Evolutionary conservation across 2,888 invertebrate species (phyloP), one percentile per base, ranked within the genome.

Genomic region (Neria commutata): DNA sequence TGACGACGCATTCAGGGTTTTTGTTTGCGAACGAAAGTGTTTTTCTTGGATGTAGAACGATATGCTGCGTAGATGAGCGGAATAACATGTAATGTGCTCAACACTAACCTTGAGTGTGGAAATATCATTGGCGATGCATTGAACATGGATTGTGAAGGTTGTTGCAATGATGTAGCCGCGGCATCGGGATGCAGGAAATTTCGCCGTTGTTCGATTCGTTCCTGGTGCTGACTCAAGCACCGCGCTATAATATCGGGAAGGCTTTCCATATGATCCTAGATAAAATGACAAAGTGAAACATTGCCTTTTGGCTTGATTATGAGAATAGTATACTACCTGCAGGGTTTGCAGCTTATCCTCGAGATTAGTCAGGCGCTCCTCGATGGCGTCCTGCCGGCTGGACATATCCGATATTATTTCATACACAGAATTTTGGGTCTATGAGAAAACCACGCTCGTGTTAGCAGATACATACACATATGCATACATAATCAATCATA

Each of bases 391-490:
- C 83, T 98, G 97, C 55, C 96, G 89, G 62, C 91, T 89, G 79
- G 95, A 95, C 92, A 98, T 94, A 76, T 98, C 98, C 57, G 96
- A 94, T 67, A 99, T 97, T 75, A 98, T 92, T 85, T 98, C 98
- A 83, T 98, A 98, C 70, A 98, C 96, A 54, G 95, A 95, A 78
- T 95, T 95, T 85, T 98, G 97, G 67, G 97, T 98, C 98, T 98
- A 87, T 45, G 14, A 42, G 3, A 6, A 17, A 11, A n/a, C 26
- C 24, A 46, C 23, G 6, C 16, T 25, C 8, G n/a, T 37, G 37
- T 37, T 37, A 11, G 1, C 6, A 26, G 25, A 50, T 56, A 53
- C 19, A 24, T 55, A 46, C 48, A 51, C 23, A 47, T n/a, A 21
- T 37, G 11, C 2, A 14, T 26, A 16, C 23, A 54, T 42, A 19